Evolutionary conservation across 1,140 invertebrate genomes (phyloP).

Genomic region (Drosophila gunungcola): DNA sequence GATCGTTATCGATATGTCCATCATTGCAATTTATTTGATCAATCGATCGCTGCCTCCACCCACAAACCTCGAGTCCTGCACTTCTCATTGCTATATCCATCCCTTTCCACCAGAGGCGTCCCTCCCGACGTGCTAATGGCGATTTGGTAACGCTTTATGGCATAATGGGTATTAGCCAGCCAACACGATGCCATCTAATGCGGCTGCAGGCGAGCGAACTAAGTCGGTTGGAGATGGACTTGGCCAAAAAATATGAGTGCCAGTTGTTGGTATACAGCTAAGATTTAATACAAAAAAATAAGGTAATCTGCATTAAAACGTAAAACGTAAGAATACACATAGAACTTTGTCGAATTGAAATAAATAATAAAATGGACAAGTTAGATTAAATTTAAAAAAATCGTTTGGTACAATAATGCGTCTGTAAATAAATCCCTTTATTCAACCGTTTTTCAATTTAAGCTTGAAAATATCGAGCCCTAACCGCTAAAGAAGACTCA

Average conservation of each 20-base stretch:
- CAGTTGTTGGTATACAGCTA: too few relatives aligned
- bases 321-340: too few relatives aligned
- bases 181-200: slow-evolving; percentile 64
- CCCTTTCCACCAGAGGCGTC: slow-evolving; percentile 42
- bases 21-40: slow-evolving; percentile 42
- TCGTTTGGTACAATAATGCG: too few relatives aligned
- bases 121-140: slow-evolving; percentile 72
- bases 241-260: neutral
- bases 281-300: too few relatives aligned
- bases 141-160: slow-evolving; percentile 75
- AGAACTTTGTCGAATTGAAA: too few relatives aligned
- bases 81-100: slow-evolving; percentile 15
- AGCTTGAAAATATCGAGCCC: too few relatives aligned
- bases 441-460: too few relatives aligned
- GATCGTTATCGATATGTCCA: slow-evolving; percentile 41
- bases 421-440: too few relatives aligned
- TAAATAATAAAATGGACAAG: too few relatives aligned
- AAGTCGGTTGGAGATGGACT: slow-evolving; percentile 31
- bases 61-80: slow-evolving; percentile 5
- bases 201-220: slow-evolving; percentile 1
- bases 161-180: slow-evolving; percentile 56
- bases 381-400: too few relatives aligned
- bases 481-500: too few relatives aligned
- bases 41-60: slow-evolving; percentile 37
- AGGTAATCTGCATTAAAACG: too few relatives aligned